A percentile compares a stretch with the other conserved stretches of the same genome.
These are phyloP conservation scores for Urocolius indicus DNA, from an alignment of 2,113 vertebrate species.

Conservation along the genomic window DNA sequence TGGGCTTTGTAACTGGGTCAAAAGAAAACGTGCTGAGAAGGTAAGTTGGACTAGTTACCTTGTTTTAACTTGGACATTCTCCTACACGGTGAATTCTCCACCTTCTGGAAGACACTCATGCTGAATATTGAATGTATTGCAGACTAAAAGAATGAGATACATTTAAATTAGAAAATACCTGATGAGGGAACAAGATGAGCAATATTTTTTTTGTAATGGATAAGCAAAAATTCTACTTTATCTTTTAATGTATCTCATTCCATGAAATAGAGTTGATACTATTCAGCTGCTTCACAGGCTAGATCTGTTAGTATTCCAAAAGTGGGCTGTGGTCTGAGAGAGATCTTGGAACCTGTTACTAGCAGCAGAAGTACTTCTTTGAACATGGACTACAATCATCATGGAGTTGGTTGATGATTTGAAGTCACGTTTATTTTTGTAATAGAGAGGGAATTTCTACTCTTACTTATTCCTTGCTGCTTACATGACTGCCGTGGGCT, in stretches of 20 bases:
- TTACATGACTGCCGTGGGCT: neutral
- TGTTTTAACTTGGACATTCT: neutral
- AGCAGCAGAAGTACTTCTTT: neutral
- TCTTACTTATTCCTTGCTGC: neutral
- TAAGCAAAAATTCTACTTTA: neutral
- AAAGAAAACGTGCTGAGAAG: neutral
- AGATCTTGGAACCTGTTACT: neutral
- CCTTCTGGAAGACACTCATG: neutral
- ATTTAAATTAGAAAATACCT: neutral
- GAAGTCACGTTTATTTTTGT: neutral
- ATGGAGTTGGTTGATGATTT: neutral
- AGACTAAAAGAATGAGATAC: neutral
- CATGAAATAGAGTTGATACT: neutral
- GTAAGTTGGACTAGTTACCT: conserved; percentile 19
- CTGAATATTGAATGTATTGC: neutral
- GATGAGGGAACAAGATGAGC: neutral
- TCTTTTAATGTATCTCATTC: neutral
- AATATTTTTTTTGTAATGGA: neutral
- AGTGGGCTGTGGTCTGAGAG: neutral
- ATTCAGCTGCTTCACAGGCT: neutral
- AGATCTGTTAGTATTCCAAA: neutral
- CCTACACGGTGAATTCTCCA: neutral
- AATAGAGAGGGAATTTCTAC: neutral
- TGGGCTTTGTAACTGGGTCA: neutral
- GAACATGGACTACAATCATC: neutral